Conservation (phyloP, 2,797 vertebrate species). For the Coreius guichenoti region DNA sequence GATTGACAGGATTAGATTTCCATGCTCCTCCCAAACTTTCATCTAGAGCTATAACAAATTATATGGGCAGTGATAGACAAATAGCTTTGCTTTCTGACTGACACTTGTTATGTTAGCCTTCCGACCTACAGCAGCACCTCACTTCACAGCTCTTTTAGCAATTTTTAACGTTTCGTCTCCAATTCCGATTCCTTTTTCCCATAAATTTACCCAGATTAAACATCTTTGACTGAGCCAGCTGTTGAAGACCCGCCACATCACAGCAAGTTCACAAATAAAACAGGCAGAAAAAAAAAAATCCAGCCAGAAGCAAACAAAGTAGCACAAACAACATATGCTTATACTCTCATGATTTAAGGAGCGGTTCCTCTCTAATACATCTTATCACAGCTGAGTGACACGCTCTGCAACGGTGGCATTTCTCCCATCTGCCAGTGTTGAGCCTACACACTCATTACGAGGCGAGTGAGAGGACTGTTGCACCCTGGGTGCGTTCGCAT, state of each 20-base stretch:
- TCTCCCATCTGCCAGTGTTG: constrained; percentile 84
- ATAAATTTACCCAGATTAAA: constrained; percentile 47
- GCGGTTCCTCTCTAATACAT: constrained; percentile 76
- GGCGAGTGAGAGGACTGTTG: constrained; percentile 62
- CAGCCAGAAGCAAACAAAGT: constrained; percentile 72
- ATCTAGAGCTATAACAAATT: background rate
- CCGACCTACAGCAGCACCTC: background rate
- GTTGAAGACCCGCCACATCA: constrained; percentile 69
- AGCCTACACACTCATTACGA: constrained; percentile 84
- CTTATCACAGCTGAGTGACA: constrained; percentile 88
- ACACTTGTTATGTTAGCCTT: background rate
- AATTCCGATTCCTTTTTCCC: background rate
- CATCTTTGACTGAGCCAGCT: constrained; percentile 71
- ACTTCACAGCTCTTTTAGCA: constrained; percentile 10
- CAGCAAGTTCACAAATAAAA: constrained; percentile 71
- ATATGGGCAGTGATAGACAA: background rate
- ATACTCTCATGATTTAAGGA: constrained; percentile 72
- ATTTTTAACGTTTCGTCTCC: constrained; percentile 11
- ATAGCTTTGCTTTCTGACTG: constrained; percentile 7
- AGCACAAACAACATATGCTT: constrained; percentile 81
- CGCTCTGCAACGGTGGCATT: constrained; percentile 80
- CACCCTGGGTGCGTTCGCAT: constrained; percentile 59
- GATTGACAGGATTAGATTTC: background rate
- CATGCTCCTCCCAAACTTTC: background rate
- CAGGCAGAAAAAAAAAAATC: constrained; percentile 39